Evolutionary conservation across 2,113 vertebrate species (phyloP), one percentile per base, ranked within the genome.

Genomic region (Strigops habroptila): DNA sequence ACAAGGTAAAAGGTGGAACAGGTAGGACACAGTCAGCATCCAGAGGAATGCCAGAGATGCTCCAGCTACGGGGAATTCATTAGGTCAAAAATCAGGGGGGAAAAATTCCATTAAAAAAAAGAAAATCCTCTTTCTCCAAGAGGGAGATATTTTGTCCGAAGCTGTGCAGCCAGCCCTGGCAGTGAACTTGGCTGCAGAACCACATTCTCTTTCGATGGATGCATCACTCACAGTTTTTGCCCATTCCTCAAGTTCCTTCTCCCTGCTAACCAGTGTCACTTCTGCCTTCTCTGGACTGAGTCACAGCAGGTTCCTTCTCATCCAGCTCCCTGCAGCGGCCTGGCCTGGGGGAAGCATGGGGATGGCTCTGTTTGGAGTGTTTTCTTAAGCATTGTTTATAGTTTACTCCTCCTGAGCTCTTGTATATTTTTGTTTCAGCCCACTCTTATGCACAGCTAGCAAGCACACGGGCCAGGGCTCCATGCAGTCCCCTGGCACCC

Each of bases 241-340:
- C 94, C 96, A 96, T 97, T 96, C 95, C 82, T 95, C 84, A 96
- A 96, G 95, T 96, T 97, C 91, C 90, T 96, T 91, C 94, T 96
- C 95, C 91, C 94, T 67, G 95, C 94, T 69, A 90, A 76, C 78
- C 91, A 86, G 67, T 12, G 63, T 64, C 91, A 33, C 49, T 76
- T 27, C 87, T 15, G 90, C 91, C 85, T 94, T 94, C 84, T 76
- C 77, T 1, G 1, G 81, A 55, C 84, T 76, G 80, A 31, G 62
- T 14, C 94, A 0, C 96, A 35, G 93, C 96, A 51, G 95, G 96
- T 89, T 96, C 82, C 94, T 18, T 96, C 95, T 96, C 90, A 96
- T 97, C 91, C 93, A 86, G 37, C 78, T 94, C 91, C 95, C 96
- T 15, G 89, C 18, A 7, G 94, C 0, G 91, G 51, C 73, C 81